These are phyloP conservation scores for Mionectes macconnelli DNA, from an alignment of 2,113 vertebrate genomes.

Conservation along the genomic window DNA sequence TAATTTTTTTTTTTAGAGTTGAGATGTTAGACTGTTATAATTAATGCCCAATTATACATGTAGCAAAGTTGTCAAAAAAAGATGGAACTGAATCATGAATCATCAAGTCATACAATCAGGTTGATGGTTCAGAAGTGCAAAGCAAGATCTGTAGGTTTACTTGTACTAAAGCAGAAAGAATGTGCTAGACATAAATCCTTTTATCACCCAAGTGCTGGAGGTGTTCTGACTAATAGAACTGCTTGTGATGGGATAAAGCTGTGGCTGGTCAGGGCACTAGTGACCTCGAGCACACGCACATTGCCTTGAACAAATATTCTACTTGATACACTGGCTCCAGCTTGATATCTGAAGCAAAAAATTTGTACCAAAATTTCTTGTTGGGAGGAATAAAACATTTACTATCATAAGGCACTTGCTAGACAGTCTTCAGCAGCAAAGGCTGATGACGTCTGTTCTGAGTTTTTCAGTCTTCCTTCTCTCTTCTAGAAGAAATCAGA, in stretches of 20 bases:
- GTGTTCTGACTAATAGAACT: background rate
- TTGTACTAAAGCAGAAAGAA: background rate
- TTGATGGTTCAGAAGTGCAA: background rate
- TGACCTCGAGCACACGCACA: background rate
- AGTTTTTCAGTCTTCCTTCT: background rate
- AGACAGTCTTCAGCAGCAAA: background rate
- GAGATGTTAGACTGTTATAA: background rate
- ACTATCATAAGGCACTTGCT: background rate
- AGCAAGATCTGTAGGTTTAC: background rate
- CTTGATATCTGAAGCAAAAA: background rate
- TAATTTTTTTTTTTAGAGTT: background rate
- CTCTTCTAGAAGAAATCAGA: background rate
- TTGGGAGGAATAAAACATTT: background rate
- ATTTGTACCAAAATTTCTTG: background rate
- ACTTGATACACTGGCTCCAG: background rate
- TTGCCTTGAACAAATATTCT: background rate
- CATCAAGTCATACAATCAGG: background rate
- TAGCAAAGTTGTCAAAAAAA: background rate
- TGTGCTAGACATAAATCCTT: background rate
- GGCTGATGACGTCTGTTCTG: background rate
- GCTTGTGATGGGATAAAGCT: background rate
- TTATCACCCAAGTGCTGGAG: background rate
- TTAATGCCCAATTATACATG: background rate
- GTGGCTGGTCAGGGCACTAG: background rate
- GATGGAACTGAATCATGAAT: background rate